A percentile compares a stretch with the other conserved stretches of the same genome.
phyloP scores from a whole-genome alignment of 2,113 vertebrate species.

The Cyprinodon brontotheroides region DNA sequence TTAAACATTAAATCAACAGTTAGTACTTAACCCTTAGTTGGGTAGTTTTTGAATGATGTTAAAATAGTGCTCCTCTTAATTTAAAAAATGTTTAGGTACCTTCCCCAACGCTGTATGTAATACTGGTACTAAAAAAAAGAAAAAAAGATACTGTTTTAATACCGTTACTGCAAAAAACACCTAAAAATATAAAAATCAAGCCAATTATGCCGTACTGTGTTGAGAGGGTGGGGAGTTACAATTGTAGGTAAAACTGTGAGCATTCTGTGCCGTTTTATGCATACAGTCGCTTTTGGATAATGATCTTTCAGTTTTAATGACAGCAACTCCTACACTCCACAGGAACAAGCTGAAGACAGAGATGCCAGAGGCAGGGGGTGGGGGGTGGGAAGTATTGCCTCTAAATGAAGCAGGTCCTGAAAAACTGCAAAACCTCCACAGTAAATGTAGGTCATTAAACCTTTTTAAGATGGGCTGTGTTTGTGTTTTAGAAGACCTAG shows the following conservation, averaged over 20 bases:
- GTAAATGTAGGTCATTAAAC: conserved; percentile 41
- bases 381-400: conserved; percentile 2
- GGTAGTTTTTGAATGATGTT: too few relatives aligned
- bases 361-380: conserved; percentile 1
- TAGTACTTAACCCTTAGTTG: too few relatives aligned
- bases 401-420: conserved; percentile 4
- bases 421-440: conserved; percentile 7
- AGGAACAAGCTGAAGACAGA: conserved; percentile 11
- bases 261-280: neutral
- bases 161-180: neutral
- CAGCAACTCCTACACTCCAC: conserved; percentile 9
- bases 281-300: neutral
- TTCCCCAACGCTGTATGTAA: too few relatives aligned
- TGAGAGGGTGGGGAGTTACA: neutral
- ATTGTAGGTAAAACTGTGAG: neutral
- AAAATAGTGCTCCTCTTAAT: too few relatives aligned
- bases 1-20: too few relatives aligned
- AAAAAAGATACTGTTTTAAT: too few relatives aligned
- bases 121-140: too few relatives aligned
- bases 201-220: neutral
- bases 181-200: neutral
- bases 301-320: conserved; percentile 13
- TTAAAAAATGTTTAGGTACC: too few relatives aligned
- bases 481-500: neutral
- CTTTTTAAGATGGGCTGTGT: conserved; percentile 23